Conservation (phyloP, 2,888 invertebrate species). For the Gymnocheta viridis region DNA sequence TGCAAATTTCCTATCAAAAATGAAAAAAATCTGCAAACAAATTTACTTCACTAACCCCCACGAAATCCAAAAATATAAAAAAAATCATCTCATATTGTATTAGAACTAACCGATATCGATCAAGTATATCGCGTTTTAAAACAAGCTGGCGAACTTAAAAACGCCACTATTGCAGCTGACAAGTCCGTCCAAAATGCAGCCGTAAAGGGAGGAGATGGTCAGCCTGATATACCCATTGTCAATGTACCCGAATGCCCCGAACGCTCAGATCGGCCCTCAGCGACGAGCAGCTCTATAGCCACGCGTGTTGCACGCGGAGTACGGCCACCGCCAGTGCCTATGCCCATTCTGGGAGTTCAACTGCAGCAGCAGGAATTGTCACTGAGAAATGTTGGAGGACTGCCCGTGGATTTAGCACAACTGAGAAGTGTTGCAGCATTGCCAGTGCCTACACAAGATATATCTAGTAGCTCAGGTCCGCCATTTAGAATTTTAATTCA, state of each 20-base stretch:
- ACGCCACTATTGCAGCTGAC: slow-evolving; percentile 84
- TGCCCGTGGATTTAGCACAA: slow-evolving; percentile 81
- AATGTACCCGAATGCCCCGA: slow-evolving; percentile 81
- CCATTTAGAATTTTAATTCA: slow-evolving; percentile 73
- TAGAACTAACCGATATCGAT: slow-evolving; percentile 87
- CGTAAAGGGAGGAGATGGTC: slow-evolving; percentile 65
- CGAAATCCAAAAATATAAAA: slow-evolving; percentile 32
- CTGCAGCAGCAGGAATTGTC: slow-evolving; percentile 81
- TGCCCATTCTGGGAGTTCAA: slow-evolving; percentile 79
- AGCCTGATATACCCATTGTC: slow-evolving; percentile 79
- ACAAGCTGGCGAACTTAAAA: slow-evolving; percentile 91
- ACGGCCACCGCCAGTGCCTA: slow-evolving; percentile 78
- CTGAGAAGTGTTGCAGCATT: slow-evolving; percentile 79
- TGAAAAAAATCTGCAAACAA: slow-evolving; percentile 37
- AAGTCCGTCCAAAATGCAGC: slow-evolving; percentile 77
- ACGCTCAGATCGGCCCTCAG: slow-evolving; percentile 70
- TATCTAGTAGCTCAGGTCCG: slow-evolving; percentile 82
- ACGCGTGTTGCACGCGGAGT: slow-evolving; percentile 77
- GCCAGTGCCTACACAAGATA: slow-evolving; percentile 83
- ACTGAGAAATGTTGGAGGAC: slow-evolving; percentile 77
- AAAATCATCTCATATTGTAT: slow-evolving; percentile 55
- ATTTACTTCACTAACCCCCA: slow-evolving; percentile 51
- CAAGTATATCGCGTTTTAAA: slow-evolving; percentile 97
- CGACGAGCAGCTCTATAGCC: slow-evolving; percentile 72
- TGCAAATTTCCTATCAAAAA: slow-evolving; percentile 33